Evolutionary conservation across 2,888 invertebrate genomes (phyloP).

Genomic region (Protonemura montana): DNA sequence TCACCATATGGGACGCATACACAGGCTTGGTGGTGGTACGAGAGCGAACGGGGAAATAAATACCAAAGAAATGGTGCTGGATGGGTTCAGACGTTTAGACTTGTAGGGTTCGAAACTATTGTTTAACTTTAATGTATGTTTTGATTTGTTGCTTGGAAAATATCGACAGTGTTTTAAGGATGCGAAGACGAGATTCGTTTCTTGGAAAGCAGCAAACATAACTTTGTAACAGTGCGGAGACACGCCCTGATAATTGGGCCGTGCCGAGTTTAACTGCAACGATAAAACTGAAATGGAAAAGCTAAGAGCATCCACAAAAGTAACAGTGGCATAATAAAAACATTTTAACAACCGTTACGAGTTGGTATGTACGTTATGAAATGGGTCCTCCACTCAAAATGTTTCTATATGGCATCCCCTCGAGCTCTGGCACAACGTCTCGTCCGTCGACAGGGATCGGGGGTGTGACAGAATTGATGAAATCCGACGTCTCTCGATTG

Average conservation of each 20-base stretch:
- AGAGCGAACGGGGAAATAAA: neutral
- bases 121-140: neutral
- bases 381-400: too few species aligned
- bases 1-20: neutral
- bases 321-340: too few species aligned
- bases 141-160: neutral
- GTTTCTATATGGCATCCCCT: too few species aligned
- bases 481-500: neutral
- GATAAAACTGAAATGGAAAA: neutral
- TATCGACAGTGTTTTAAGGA: neutral
- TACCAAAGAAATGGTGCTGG: neutral
- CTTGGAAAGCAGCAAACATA: neutral
- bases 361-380: too few species aligned
- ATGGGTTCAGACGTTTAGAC: neutral
- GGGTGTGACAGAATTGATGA: constrained; percentile 5
- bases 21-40: neutral
- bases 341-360: too few species aligned
- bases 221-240: neutral
- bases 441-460: neutral
- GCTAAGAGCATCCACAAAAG: too few species aligned
- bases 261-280: neutral
- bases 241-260: too few species aligned
- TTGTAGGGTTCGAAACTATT: neutral
- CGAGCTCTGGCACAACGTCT: too few species aligned
- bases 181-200: neutral